Conservation (phyloP, 2,113 vertebrate genomes). For the Zosterops lateralis region DNA sequence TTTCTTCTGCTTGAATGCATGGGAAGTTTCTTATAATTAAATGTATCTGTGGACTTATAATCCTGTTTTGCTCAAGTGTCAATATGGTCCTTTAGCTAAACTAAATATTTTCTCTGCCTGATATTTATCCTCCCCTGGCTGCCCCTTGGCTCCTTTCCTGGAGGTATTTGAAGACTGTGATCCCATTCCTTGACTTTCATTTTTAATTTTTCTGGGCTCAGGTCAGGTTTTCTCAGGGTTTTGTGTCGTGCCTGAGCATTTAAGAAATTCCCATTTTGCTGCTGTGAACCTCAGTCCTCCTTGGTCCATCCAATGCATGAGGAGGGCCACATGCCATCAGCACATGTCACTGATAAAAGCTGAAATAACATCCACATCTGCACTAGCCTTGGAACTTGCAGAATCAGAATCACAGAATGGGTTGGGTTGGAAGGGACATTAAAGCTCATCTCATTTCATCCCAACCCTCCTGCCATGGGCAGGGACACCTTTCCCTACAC, state of each 20-base stretch:
- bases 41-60: not conserved
- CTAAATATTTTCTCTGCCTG: constrained; percentile 8
- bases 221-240: not conserved
- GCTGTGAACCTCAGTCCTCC: not conserved
- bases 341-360: not conserved
- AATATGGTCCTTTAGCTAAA: constrained; percentile 7
- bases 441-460: not conserved
- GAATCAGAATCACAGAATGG: not conserved
- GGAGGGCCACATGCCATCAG: not conserved
- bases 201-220: not conserved
- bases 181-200: not conserved
- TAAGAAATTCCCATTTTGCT: not conserved
- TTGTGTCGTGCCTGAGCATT: not conserved
- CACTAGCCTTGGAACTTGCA: not conserved
- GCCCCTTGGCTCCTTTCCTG: not conserved
- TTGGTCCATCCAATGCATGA: accelerated
- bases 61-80: not conserved
- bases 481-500: not conserved
- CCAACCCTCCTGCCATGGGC: not conserved
- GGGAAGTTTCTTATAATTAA: not conserved
- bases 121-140: not conserved
- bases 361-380: not conserved
- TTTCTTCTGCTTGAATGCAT: not conserved
- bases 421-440: not conserved
- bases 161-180: not conserved